Evolutionary conservation across 2,888 invertebrate species (phyloP).

Genomic region (Apamea anceps): DNA sequence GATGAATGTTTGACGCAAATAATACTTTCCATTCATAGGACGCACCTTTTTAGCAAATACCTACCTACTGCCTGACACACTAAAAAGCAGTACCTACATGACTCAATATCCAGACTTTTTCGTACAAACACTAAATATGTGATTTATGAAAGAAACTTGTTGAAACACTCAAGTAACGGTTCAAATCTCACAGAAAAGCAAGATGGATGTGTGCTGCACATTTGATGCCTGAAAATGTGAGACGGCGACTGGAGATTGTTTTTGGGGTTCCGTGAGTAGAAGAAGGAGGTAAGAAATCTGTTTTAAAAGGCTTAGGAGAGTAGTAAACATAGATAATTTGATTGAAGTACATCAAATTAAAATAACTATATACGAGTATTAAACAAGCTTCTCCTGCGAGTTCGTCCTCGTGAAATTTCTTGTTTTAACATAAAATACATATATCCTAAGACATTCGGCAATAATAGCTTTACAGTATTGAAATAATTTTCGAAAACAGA

Average conservation of each 20-base stretch:
- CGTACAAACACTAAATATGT: constrained; percentile 44
- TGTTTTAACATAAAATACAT: background rate
- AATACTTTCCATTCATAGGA: background rate
- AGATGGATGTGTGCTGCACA: constrained; percentile 65
- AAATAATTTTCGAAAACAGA: background rate
- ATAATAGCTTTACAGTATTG: background rate
- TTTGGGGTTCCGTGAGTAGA: constrained; percentile 50
- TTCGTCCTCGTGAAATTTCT: too few species aligned
- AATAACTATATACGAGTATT: background rate
- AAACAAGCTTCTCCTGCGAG: too few species aligned
- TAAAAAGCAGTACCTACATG: background rate
- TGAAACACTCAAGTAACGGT: constrained; percentile 60
- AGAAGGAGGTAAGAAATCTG: too few species aligned
- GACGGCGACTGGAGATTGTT: constrained; percentile 47
- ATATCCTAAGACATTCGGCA: background rate
- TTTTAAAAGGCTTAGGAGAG: background rate
- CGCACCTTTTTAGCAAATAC: background rate
- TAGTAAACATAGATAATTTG: background rate
- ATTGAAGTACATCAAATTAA: too few species aligned
- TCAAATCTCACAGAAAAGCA: constrained; percentile 63
- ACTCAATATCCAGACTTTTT: constrained; percentile 19
- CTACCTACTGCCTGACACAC: background rate
- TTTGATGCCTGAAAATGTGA: constrained; percentile 63
- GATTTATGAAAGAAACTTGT: constrained; percentile 62
- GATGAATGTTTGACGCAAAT: background rate